phyloP scores from a whole-genome alignment of 2,888 invertebrate species.

The Tanaodytes sp. region DNA sequence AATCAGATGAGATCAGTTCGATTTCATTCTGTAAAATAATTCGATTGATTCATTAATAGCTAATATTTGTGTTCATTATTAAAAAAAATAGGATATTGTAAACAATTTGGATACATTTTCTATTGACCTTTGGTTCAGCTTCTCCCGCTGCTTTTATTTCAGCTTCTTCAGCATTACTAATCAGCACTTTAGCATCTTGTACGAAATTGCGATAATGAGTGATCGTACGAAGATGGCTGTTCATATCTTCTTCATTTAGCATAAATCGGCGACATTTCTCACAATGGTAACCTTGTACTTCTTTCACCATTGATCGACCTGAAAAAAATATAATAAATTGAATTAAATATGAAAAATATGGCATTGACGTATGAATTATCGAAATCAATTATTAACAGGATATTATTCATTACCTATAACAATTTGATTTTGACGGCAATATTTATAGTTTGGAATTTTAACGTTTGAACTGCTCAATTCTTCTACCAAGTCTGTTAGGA shows the following conservation, averaged over 20 bases:
- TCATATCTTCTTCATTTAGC: conserved; percentile 68
- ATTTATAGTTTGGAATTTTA: conserved; percentile 69
- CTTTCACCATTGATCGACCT: conserved; percentile 70
- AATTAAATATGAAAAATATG: neutral
- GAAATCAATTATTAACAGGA: neutral
- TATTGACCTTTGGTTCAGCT: conserved; percentile 60
- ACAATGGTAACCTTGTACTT: conserved; percentile 68
- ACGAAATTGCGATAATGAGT: conserved; percentile 70
- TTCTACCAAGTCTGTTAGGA: conserved; percentile 66
- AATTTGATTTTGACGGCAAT: conserved; percentile 67
- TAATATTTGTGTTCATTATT: too few species aligned
- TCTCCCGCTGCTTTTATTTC: conserved; percentile 53
- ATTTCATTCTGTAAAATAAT: too few species aligned
- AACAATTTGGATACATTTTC: too few species aligned
- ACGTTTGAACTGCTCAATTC: conserved; percentile 58
- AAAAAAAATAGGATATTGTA: too few species aligned
- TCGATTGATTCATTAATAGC: too few species aligned
- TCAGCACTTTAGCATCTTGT: conserved; percentile 67
- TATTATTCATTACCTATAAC: conserved; percentile 17
- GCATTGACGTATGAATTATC: neutral
- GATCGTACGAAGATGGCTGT: conserved; percentile 67
- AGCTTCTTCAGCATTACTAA: conserved; percentile 56
- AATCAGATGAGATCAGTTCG: too few species aligned
- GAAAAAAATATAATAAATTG: neutral
- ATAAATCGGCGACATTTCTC: conserved; percentile 71